These are phyloP conservation scores for Melozone crissalis DNA, from an alignment of 2,113 vertebrate genomes.

Conservation along the genomic window DNA sequence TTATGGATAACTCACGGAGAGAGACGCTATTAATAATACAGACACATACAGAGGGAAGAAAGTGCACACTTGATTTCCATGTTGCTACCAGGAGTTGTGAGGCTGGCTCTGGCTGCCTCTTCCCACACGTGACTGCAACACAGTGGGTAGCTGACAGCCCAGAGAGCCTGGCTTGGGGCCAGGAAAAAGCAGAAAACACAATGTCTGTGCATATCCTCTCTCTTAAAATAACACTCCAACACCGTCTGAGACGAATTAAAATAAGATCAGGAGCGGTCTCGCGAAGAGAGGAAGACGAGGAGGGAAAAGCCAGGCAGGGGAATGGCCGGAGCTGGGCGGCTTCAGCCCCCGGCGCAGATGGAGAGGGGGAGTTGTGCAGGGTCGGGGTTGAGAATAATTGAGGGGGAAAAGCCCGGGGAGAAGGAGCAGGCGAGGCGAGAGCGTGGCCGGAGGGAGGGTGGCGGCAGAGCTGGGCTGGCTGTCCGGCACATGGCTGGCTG, in stretches of 20 bases:
- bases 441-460: constrained; percentile 11
- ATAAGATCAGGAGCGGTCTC: constrained; percentile 68
- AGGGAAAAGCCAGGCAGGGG: constrained; percentile 50
- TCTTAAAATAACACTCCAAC: constrained; percentile 80
- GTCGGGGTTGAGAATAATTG: neutral
- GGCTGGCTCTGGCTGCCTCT: constrained; percentile 69
- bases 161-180: constrained; percentile 77
- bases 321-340: neutral
- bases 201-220: constrained; percentile 77
- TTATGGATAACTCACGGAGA: constrained; percentile 65
- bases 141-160: constrained; percentile 76
- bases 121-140: constrained; percentile 75
- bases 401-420: neutral
- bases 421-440: neutral
- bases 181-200: constrained; percentile 80
- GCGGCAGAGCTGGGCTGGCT: constrained; percentile 51
- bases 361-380: neutral
- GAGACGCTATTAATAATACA: constrained; percentile 74
- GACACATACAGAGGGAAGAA: constrained; percentile 72
- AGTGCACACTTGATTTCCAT: constrained; percentile 72
- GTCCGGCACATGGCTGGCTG: constrained; percentile 78
- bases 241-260: constrained; percentile 78
- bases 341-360: neutral
- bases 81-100: constrained; percentile 75
- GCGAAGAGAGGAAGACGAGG: constrained; percentile 56